Conservation (phyloP, 2,113 vertebrate genomes). For the Bettongia penicillata region DNA sequence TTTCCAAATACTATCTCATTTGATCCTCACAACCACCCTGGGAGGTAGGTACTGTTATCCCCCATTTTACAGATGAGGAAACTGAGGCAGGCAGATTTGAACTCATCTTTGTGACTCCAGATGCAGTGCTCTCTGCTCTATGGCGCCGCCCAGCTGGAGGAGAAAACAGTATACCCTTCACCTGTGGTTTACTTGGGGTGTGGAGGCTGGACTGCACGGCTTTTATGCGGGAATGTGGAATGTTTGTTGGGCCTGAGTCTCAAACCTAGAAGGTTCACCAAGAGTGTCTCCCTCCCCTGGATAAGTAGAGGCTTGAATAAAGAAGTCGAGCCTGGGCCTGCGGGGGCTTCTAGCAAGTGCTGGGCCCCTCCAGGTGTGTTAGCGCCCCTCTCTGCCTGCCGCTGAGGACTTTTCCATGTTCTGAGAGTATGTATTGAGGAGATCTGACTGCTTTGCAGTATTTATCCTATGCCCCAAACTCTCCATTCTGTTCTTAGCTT, state of each 20-base stretch:
- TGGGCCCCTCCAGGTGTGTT: background rate
- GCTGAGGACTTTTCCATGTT: background rate
- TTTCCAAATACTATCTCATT: background rate
- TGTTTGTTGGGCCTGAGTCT: conserved; percentile 13
- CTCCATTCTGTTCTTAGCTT: conserved; percentile 15
- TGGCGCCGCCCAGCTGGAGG: background rate
- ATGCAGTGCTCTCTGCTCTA: background rate
- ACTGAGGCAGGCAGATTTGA: background rate
- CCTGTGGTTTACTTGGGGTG: no score
- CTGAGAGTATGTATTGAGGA: conserved; percentile 11
- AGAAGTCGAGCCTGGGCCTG: background rate
- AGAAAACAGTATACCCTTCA: background rate
- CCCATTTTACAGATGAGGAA: conserved; percentile 12
- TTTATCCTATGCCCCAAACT: background rate
- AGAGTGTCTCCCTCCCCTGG: background rate
- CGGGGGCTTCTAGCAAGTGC: background rate
- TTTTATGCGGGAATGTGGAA: background rate
- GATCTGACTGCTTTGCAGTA: background rate
- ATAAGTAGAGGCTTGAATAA: background rate
- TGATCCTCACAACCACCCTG: background rate
- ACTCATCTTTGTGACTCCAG: background rate
- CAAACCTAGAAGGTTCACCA: conserved; percentile 1
- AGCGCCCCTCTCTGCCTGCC: background rate
- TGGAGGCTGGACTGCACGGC: background rate
- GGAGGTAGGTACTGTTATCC: background rate